Base-by-base conservation (phyloP, 2,888 invertebrate genomes). In the Cephus spinipes region DNA sequence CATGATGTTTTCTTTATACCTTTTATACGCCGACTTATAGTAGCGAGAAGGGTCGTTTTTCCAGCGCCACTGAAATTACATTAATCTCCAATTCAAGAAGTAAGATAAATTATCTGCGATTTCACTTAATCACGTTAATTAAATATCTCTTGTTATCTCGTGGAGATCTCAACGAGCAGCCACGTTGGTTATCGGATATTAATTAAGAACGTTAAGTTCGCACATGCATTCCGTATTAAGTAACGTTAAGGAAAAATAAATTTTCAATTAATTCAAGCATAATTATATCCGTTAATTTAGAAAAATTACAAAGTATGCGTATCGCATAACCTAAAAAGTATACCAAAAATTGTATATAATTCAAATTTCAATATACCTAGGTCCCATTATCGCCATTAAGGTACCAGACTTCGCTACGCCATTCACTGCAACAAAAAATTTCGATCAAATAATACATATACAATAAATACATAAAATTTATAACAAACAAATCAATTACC, bases 331-430 rank as follows among this genome's bases (percentile, higher is more conserved):
- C 36, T 4, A 12, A 1, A 12, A 36, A 12, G 12, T 36, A 12
- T 36, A 40, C 15, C 4, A 15, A 40, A 40, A 40, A 40, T 40
- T 4, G 4, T 40, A 15, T 15, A 4, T 40, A 4, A 40, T 15
- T 40, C 15, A 15, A 40, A 40, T 40, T 40, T 40, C 15, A 15
- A 15, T 12, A 91, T 92, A 95, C 95, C 95, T 95, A 82, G 94
- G 93, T 71, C 96, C 96, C 93, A 96, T 94, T 83, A 96, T 93
- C n/a, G 96, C 96, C 82, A 95, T 94, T 83, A 96, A 92, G 87
- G 94, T 94, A 73, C 96, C 95, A 12, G 95, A 95, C 79, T 94
- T 93, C 36, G 94, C 94, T 78, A 93, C 92, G 40, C 96, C 96
- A 91, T 93, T 95, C 34, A 95, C 96, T 96, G 92, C 77, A 93